Evolutionary conservation across 2,888 invertebrate genomes (phyloP).

Genomic region (Hyposoter didymator): DNA sequence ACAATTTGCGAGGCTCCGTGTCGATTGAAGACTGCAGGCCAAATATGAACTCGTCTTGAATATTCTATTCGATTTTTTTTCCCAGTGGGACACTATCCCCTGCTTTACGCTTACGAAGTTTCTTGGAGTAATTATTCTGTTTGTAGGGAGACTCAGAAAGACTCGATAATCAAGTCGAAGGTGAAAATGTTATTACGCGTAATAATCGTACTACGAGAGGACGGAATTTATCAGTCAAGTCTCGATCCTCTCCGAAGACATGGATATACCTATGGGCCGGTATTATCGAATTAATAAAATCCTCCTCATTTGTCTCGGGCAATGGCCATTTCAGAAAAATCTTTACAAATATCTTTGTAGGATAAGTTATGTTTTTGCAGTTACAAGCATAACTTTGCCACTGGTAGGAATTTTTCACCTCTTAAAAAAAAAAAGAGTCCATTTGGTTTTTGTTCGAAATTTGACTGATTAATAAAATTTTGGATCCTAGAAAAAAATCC

Average conservation of each 20-base stretch:
- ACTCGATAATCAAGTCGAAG: conserved; percentile 15
- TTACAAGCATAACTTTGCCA: conserved; percentile 37
- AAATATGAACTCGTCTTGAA: not conserved
- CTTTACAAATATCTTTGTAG: conserved; percentile 48
- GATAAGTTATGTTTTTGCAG: not conserved
- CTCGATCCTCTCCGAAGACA: conserved; percentile 25
- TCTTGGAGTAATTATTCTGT: not conserved
- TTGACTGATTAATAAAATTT: not conserved
- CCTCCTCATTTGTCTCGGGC: conserved; percentile 61
- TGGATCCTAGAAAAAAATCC: not conserved
- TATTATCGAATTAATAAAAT: conserved; percentile 62
- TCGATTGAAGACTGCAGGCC: not conserved
- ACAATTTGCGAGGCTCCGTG: not conserved
- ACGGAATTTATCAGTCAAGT: conserved; percentile 6
- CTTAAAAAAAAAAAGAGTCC: not conserved
- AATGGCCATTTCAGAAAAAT: conserved; percentile 62
- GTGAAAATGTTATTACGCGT: not conserved
- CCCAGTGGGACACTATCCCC: not conserved
- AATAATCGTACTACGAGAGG: not conserved
- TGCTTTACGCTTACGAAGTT: not conserved
- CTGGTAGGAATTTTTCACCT: conserved; percentile 28
- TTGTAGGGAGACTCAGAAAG: conserved; percentile 1
- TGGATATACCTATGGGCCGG: conserved; percentile 63
- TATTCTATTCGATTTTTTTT: not conserved
- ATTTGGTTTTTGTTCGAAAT: not conserved